Conservation (phyloP, 2,797 vertebrate genomes). For the Danio kyathit region DNA sequence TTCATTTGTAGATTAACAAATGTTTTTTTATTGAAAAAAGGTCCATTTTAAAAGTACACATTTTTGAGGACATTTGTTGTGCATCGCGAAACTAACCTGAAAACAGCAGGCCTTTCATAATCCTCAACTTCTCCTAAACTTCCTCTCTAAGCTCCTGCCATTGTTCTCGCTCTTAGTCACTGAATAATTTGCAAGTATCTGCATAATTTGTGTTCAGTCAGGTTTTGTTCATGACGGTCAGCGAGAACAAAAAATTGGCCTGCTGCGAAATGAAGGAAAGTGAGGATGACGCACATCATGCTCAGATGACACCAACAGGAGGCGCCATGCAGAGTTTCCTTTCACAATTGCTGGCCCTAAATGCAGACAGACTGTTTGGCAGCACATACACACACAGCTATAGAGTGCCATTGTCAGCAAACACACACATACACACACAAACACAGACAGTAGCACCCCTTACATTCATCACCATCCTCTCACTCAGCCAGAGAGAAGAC, state of each 20-base stretch:
- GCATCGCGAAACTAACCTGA: neutral
- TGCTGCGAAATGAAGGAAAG: constrained; percentile 21
- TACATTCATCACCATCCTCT: constrained; percentile 1
- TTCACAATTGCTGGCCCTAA: constrained; percentile 18
- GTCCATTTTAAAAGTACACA: too few relatives aligned
- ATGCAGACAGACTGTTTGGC: constrained; percentile 26
- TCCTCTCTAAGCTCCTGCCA: neutral
- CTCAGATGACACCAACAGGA: constrained; percentile 32
- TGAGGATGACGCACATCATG: constrained; percentile 36
- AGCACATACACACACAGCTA: neutral
- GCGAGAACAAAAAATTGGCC: neutral
- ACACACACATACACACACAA: neutral
- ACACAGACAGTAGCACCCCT: neutral
- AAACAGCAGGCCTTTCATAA: neutral
- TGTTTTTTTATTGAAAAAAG: too few relatives aligned
- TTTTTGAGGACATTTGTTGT: neutral
- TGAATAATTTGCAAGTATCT: neutral
- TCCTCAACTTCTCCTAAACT: constrained; percentile 3
- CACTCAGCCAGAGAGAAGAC: constrained; percentile 4
- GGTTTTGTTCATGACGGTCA: constrained; percentile 18
- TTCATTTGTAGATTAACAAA: too few relatives aligned
- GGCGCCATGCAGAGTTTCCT: constrained; percentile 37
- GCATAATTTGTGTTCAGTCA: constrained; percentile 9
- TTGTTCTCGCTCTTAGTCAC: neutral
- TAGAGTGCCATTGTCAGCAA: constrained; percentile 21